Base-by-base conservation (phyloP, 2,797 vertebrate species). In the Astyanax mexicanus region DNA sequence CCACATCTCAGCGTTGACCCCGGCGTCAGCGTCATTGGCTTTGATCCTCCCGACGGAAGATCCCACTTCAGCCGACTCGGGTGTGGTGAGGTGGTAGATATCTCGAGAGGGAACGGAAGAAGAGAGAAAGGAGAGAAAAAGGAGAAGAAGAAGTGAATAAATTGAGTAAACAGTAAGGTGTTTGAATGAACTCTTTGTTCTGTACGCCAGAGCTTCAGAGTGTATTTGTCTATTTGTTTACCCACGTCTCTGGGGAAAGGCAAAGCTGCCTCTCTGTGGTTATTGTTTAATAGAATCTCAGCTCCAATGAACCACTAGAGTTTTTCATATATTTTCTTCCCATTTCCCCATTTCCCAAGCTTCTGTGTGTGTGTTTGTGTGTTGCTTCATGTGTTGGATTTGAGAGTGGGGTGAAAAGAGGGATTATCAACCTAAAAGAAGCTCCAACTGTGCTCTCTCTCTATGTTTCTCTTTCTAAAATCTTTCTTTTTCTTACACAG, bases 1-100 rank as follows among this genome's bases (percentile, higher is more conserved):
- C 78, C 96, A 93, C 90, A 92, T 94, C 72, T 98, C 96, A 0
- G 97, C 97, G 23, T 98, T 99, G 64, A 93, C 92, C 0, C 95
- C 97, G 1, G 94, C 61, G 15, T 99, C 98, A 0, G 95, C 95
- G 86, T 99, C 98, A 29, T 94, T 95, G 0, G 98, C 98, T 89
- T 96, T 98, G 80, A 99, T 96, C 60, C 95, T 94, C 1, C 97
- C 98, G 12, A 99, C 93, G 6, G 91, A 86, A 0, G 94, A 95
- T 57, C 96, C 96, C 6, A 95, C 91, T 62, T 93, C 91, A 0
- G 91, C 94, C 17, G 97, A 95, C 89, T 99, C 98, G 27, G 89
- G 87, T 4, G 94, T 91, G 12, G 86, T 93, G 87, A 99, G 93
- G 1, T 96, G 96, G 80, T 98, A 99, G 10, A 94, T 94, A 89